Base-by-base conservation (phyloP, 92 coral and sea anemone species). In the Epizoanthus illoricatus region DNA sequence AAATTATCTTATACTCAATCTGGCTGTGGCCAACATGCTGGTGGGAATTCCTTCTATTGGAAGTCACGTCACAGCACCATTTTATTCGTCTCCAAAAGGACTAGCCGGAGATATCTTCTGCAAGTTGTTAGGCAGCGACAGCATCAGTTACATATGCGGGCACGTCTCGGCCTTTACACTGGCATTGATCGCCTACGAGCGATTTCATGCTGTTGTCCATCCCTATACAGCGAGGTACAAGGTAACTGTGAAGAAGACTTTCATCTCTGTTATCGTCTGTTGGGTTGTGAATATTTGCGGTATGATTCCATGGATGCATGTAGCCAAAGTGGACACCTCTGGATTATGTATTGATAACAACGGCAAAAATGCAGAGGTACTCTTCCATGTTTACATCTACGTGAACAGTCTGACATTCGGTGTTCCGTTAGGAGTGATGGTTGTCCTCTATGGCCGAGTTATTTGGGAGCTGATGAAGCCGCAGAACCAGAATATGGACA, bases 191-290 rank as follows among this genome's bases (percentile, higher is more conserved):
- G 78, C 78, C 8, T 73, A 73, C 63, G 78, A 73, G 41, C 52
- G 78, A 54, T 73, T 49, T 18, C 78, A 73, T 9, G 78, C 56
- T 11, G 78, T 73, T 18, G 78, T 73, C 10, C n/a, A 73, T 23
- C 78, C 78, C 8, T 73, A 73, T 42, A 73, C 78, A 49, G 78
- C 55, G 18, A 23, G 39, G 2, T n/a, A 52, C 41, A 73, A 54
- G 43, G 39, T 75, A 41, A 75, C 68, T 2, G 24, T 18, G 24
- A 75, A 75, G 80, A 75, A 62, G 42, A 75, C 59, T 65, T 28
- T 75, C 24, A 2, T 55, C 6, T 49, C 16, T 16, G 80, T 75
- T 6, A 67, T 39, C 52, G 49, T 17, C 2, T 75, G 67, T 75
- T 75, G 80, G 80, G 47, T 20, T 28, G n/a, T 58, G 36, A 28